Evolutionary conservation across 2,888 invertebrate species (phyloP), one percentile per base, ranked within the genome.

Genomic region (Adelphocoris suturalis): DNA sequence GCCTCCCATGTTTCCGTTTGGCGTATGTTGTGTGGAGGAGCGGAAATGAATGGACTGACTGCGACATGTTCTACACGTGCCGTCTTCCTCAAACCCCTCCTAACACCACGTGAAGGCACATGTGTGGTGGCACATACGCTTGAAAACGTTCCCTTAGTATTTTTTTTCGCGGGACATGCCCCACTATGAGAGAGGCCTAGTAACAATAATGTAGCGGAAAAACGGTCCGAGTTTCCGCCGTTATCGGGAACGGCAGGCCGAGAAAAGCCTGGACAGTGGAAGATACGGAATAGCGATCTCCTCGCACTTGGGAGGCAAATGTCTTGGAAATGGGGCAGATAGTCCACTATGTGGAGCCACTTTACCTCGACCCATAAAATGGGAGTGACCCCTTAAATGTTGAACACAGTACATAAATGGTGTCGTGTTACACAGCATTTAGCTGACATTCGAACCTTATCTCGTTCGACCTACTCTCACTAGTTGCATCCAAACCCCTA

Each of bases 131-230:
- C 78, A 19, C 48, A 52, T 52, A 52, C 47, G n/a, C 82, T 82
- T 28, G 82, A 82, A 68, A 68, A 27, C 68, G 27, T 23, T 68
- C 23, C 23, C 68, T 68, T 68, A 23, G 12, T 11, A 12, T 68
- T 68, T 12, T 57, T 57, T 57, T 57, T 57, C 57, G 57, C 23
- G 27, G 52, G 23, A 68, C 68, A 27, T 48, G 61, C 19, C 61
- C 52, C 23, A 82, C 48, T 82, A 7, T 7, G 37, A 61, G 14
- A 57, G 85, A 85, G 61, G 61, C 28, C 85, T 27, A 27, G 61
- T 61, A 57, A 85, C 57, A 61, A 84, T 85, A 85, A 85, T 48
- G 85, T 85, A 61, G 85, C 61, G 85, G 85, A 85, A 85, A 68
- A 85, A 61, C 82, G 82, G 37, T 85, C 28, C 61, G 16, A 85